Percentiles rank a stretch among this genome's conserved stretches.
These are phyloP conservation scores for Chymomyza amoena DNA, from an alignment of 2,888 invertebrate species.

Conservation along the genomic window DNA sequence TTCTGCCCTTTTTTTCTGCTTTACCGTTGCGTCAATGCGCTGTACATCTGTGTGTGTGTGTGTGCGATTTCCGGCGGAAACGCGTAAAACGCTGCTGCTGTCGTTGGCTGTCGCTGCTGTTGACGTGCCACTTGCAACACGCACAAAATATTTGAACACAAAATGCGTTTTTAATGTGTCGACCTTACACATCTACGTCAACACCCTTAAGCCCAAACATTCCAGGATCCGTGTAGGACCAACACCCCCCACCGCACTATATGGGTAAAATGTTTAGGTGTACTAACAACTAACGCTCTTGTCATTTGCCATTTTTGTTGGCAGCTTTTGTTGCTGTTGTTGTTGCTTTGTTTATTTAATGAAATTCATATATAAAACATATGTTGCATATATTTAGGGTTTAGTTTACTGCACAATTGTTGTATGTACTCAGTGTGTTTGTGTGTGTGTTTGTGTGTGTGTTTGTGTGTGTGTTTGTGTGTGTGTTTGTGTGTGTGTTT, in stretches of 20 bases:
- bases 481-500: constrained; percentile 11
- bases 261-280: neutral
- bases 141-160: constrained; percentile 35
- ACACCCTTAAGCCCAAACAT: neutral
- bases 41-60: neutral
- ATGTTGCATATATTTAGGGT: constrained; percentile 40
- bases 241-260: too few relatives aligned
- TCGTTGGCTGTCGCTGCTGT: constrained; percentile 15
- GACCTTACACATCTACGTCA: neutral
- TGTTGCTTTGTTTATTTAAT: constrained; percentile 62
- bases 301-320: constrained; percentile 36
- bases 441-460: constrained; percentile 18
- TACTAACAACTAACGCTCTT: neutral
- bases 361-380: constrained; percentile 64
- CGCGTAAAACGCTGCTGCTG: constrained; percentile 25
- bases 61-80: constrained; percentile 60
- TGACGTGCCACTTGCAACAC: constrained; percentile 5
- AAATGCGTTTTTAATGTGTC: constrained; percentile 52
- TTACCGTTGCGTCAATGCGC: constrained; percentile 41
- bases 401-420: neutral
- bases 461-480: too few relatives aligned
- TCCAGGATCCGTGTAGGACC: neutral
- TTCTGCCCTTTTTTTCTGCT: constrained; percentile 19
- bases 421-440: constrained; percentile 2
- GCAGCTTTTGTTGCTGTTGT: neutral